Base-by-base conservation (phyloP, 2,888 invertebrate genomes). In the Clepsis dumicolana region DNA sequence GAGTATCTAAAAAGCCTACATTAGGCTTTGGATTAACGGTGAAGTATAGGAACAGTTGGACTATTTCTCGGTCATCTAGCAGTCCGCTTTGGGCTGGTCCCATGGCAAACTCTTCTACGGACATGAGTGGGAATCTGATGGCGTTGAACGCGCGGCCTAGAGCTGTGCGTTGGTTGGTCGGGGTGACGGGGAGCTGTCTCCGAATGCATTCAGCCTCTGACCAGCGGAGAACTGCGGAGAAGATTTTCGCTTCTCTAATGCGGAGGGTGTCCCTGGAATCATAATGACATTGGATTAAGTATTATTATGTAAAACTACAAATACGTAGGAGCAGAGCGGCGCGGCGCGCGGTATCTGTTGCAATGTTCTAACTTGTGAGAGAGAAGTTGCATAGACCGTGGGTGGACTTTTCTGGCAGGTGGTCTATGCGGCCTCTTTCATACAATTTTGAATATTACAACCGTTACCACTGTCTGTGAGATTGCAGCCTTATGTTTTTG, bases 61-160 rank as follows among this genome's bases (percentile, higher is more conserved):
- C 96, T 35, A 96, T 95, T 84, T 97, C 97, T 72, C 96, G 87
- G 80, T 97, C 97, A 57, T 96, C 95, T 0, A 97, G 89, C 29
- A 98, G 90, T 0, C 96, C 96, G 74, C 96, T 96, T 78, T 96
- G 96, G 0, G 96, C 96, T 0, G 96, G 96, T 0, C 96, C 96
- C 84, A 95, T 94, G 0, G 97, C 97, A 85, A 98, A 98, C 84
- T 98, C 97, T 83, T 97, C 97, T 0, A 97, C 96, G 0, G 96
- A 96, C 97, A 98, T 98, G 24, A 97, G 87, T 0, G 97, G 97
- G 83, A 97, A 97, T 27, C 97, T 91, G 64, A 98, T 96, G 0
- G 97, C 94, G 41, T 95, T 94, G 74, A 97, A 94, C 0, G 97
- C 96, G 61, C 94, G 84, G 0, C 96, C 96, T 0, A 97, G 88